phyloP scores from a whole-genome alignment of 2,888 invertebrate genomes.

The Nebria brevicollis region DNA sequence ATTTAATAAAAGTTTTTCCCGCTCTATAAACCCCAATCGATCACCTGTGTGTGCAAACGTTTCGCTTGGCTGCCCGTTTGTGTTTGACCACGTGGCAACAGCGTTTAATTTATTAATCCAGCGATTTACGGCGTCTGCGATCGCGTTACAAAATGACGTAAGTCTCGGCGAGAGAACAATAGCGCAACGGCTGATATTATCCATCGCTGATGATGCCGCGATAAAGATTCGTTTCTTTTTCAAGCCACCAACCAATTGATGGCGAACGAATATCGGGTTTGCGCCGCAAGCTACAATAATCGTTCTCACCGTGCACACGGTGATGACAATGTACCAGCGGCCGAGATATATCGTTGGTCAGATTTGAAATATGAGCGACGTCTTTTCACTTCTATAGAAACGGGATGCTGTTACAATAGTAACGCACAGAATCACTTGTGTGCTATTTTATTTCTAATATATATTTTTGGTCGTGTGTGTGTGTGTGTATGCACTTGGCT shows the following conservation, averaged over 20 bases:
- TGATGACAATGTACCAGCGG: slow-evolving; percentile 30
- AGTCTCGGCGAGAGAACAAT: slow-evolving; percentile 2
- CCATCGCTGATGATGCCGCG: not conserved
- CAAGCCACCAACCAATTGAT: not conserved
- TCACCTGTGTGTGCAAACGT: not conserved
- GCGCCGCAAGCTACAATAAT: not conserved
- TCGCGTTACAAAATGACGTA: slow-evolving; percentile 16
- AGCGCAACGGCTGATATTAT: not conserved
- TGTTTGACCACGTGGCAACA: not conserved
- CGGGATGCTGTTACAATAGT: not conserved
- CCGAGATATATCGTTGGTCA: slow-evolving; percentile 44
- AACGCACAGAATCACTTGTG: too few relatives aligned
- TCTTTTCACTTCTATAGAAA: slow-evolving; percentile 31
- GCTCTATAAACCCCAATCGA: not conserved
- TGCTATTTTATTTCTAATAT: too few relatives aligned
- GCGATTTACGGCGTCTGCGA: not conserved
- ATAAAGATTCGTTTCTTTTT: not conserved
- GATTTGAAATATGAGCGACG: slow-evolving; percentile 38
- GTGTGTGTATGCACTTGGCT: too few relatives aligned
- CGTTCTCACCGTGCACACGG: not conserved
- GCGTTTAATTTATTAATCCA: slow-evolving; percentile 13
- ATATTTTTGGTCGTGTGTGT: too few relatives aligned
- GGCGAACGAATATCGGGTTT: not conserved
- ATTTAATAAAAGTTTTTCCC: too few relatives aligned
- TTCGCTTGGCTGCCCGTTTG: not conserved